Evolutionary conservation across 2,888 invertebrate genomes (phyloP), one percentile per base, ranked within the genome.

Genomic region (Nyleta sp.): DNA sequence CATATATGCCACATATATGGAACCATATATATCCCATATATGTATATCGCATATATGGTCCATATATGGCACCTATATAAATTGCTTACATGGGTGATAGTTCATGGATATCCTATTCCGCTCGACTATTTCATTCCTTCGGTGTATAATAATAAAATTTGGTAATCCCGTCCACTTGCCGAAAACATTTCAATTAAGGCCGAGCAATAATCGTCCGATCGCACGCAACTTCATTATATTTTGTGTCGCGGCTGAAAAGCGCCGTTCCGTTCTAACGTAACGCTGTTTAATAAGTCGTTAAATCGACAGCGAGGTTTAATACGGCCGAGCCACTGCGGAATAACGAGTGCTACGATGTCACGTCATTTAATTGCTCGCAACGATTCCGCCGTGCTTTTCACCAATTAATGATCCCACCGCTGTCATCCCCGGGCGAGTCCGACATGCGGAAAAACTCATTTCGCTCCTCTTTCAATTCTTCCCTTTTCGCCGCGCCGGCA

Each of bases 271-370:
- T 59, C 57, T 65, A 71, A 64, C 52, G 55, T 59, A 65, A 76
- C 59, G 22, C 59, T 52, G 70, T 60, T 77, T 71, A 77, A 77
- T 77, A 71, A 77, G 76, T 77, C 71, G 76, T 77, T 77, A 77
- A 77, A 77, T 77, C 71, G 70, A 77, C 76, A 71, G 65, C 5
- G 55, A 55, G 67, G 17, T 48, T 77, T 77, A 65, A 67, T 71
- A 59, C 64, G 42, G 50, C 40, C 52, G 44, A n/a, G n/a, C n/a
- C n/a, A 60, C 64, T 57, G 52, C 52, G 44, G 46, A 52, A 65
- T 59, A 70, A 67, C 65, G 67, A 74, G 55, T 35, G 38, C 31
- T 44, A 55, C 55, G n/a, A 65, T 59, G 60, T 79, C 76, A 55
- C 65, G 65, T 79, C 67, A 72, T 67, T 67, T 74, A 74, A 78